These are phyloP conservation scores for Erethizon dorsatum DNA, from an alignment of 2,797 vertebrate genomes.

Conservation along the genomic window DNA sequence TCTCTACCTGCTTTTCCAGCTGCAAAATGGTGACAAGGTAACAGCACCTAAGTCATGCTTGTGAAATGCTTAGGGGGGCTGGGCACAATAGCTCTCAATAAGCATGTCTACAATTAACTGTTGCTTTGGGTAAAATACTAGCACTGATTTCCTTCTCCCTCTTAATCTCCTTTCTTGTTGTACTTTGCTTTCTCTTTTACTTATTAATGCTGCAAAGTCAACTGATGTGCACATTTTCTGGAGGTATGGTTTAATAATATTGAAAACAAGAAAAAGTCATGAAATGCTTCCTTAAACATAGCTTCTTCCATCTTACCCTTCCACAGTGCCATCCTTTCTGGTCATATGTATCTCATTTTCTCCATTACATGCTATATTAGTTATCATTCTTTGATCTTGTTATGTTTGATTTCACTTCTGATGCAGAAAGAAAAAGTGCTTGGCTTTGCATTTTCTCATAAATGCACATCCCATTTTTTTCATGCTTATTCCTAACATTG, in stretches of 20 bases:
- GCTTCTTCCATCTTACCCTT: not conserved
- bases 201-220: not conserved
- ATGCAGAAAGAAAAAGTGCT: not conserved
- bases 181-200: not conserved
- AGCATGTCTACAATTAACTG: not conserved
- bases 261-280: not conserved
- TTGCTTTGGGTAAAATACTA: not conserved
- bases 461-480: not conserved
- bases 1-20: not conserved
- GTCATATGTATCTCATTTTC: not conserved
- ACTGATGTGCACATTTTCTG: not conserved
- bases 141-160: not conserved
- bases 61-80: not conserved
- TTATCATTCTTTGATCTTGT: not conserved
- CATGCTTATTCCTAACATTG: not conserved
- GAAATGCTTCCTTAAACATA: not conserved
- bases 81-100: not conserved
- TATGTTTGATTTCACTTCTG: not conserved
- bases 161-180: not conserved
- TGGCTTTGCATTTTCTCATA: not conserved
- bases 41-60: not conserved
- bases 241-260: not conserved
- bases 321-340: accelerated
- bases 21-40: not conserved
- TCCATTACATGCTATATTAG: not conserved